A percentile compares a stretch with the other conserved stretches of the same genome.
phyloP scores from a whole-genome alignment of 2,113 vertebrate species.

The crab-eating macaque (Macaca fascicularis) region T2T-MFA8v1.1 NC_088375.1:151814501-151815000 shows the following conservation, averaged over 20 bases:
- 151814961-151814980: background rate
- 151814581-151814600: constrained; percentile 29
- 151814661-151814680: constrained; percentile 70
- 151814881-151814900: constrained; percentile 10
- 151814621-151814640: constrained; percentile 56
- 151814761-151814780: constrained; percentile 73
- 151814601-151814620: constrained; percentile 53
- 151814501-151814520: constrained; percentile 78
- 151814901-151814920: background rate
- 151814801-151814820: constrained; percentile 37
- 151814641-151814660: constrained; percentile 34
- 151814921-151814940: background rate
- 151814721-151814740: constrained; percentile 67
- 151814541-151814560: constrained; percentile 58
- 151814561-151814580: constrained; percentile 36
- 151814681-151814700: constrained; percentile 69
- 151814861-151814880: constrained; percentile 55
- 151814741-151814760: constrained; percentile 69
- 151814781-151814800: constrained; percentile 69
- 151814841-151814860: constrained; percentile 56
- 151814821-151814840: constrained; percentile 32
- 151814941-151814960: background rate
- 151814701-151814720: constrained; percentile 60
- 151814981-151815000: constrained; percentile 7
- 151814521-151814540: constrained; percentile 55